Evolutionary conservation across 2,888 invertebrate species (phyloP).

Genomic region (Eupithecia dodoneata): DNA sequence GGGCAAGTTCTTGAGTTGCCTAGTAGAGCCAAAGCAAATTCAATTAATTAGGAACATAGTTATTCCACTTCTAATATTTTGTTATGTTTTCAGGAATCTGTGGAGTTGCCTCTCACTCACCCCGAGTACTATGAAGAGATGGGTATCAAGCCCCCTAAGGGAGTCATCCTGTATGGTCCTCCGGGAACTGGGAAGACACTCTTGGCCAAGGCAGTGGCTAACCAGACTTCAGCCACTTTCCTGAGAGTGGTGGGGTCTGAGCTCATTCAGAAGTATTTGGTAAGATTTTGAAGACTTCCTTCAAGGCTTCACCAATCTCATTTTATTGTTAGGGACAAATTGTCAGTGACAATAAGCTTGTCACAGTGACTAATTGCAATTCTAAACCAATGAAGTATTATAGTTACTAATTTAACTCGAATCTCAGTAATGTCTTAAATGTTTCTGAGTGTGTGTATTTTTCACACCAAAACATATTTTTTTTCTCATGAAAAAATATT

Average conservation of each 20-base stretch:
- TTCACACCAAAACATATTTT: too few relatives aligned
- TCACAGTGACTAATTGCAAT: neutral
- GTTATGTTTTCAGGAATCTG: slow-evolving; percentile 88
- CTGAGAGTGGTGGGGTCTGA: slow-evolving; percentile 99
- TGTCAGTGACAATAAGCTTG: neutral
- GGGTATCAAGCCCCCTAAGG: slow-evolving; percentile 99
- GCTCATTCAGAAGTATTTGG: slow-evolving; percentile 98
- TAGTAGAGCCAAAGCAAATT: neutral
- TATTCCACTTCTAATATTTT: neutral
- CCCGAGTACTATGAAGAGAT: slow-evolving; percentile 99
- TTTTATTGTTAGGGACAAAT: neutral
- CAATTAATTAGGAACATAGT: neutral
- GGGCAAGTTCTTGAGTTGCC: neutral
- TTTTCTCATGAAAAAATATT: too few relatives aligned
- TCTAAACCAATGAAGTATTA: too few relatives aligned
- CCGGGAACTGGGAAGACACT: slow-evolving; percentile 99
- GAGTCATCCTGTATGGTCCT: slow-evolving; percentile 98
- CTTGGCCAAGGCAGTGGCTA: slow-evolving; percentile 99
- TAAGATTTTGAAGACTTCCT: slow-evolving; percentile 57
- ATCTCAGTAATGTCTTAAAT: too few relatives aligned
- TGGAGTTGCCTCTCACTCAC: slow-evolving; percentile 98
- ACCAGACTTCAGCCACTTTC: slow-evolving; percentile 99
- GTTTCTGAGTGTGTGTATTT: too few relatives aligned
- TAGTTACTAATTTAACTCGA: too few relatives aligned
- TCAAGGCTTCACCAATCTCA: neutral